Conservation (phyloP, 2,888 invertebrate species). For the Osedax fenrisi region DNA sequence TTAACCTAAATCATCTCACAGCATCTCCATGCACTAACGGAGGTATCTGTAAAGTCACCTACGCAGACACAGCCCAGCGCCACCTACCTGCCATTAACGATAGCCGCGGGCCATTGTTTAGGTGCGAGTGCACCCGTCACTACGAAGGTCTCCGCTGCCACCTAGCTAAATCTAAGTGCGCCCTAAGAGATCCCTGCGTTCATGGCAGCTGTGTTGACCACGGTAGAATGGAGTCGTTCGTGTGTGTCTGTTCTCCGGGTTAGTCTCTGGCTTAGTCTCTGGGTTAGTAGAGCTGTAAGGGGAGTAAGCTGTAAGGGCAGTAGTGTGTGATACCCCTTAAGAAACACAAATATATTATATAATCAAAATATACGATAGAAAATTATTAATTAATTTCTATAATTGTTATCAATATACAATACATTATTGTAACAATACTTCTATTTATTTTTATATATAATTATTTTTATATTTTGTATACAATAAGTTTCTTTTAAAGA, state of each 20-base stretch:
- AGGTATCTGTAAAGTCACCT: background rate
- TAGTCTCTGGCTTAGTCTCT: no score
- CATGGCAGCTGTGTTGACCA: background rate
- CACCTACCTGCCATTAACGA: background rate
- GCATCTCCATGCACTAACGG: background rate
- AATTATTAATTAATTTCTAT: no score
- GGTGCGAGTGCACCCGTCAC: background rate
- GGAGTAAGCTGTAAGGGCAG: background rate
- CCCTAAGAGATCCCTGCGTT: background rate
- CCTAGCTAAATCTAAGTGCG: background rate
- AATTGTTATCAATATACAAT: no score
- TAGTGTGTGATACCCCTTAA: no score
- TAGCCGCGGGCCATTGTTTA: background rate
- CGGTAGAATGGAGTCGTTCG: no score
- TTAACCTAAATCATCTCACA: no score
- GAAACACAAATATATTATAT: no score
- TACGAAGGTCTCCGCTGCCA: background rate
- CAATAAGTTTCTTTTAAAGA: no score
- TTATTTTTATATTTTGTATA: no score
- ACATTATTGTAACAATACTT: no score
- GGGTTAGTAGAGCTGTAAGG: background rate
- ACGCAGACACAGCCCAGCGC: background rate
- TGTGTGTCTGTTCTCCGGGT: background rate
- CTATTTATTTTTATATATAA: no score
- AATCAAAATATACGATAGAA: no score